Evolutionary conservation across 2,888 invertebrate genomes (phyloP).

Genomic region (Hololepta plana): DNA sequence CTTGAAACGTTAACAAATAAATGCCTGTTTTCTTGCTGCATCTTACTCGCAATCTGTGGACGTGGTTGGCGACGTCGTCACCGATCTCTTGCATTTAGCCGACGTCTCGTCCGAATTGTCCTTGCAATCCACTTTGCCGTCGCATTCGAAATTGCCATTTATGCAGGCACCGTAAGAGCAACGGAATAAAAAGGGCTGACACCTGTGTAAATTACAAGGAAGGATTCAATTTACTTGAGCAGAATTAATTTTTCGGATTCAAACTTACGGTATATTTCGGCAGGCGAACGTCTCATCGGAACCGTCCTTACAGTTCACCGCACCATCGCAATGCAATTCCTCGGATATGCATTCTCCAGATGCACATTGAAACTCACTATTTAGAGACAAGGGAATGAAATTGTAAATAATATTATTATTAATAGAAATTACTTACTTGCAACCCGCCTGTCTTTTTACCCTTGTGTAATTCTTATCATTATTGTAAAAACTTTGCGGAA

Average conservation of each 20-base stretch:
- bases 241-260: background rate
- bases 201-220: conserved; percentile 14
- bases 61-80: conserved; percentile 1
- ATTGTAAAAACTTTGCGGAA: no score
- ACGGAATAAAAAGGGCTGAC: conserved; percentile 27
- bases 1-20: conserved; percentile 2
- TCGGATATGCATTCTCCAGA: conserved; percentile 25
- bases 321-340: conserved; percentile 28
- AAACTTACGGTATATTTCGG: conserved; percentile 7
- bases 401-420: no score
- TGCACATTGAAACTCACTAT: conserved; percentile 17
- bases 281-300: conserved; percentile 26
- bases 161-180: conserved; percentile 35
- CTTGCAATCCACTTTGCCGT: conserved; percentile 27
- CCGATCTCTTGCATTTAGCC: conserved; percentile 12
- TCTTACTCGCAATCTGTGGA: conserved; percentile 10
- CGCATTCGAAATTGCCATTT: conserved; percentile 22
- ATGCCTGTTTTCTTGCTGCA: background rate
- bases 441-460: no score
- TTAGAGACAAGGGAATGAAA: no score
- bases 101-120: conserved; percentile 30
- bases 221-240: background rate
- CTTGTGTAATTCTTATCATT: no score
- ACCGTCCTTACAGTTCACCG: conserved; percentile 26
- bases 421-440: no score